These are phyloP conservation scores for Sebastes trivittatus DNA, from an alignment of 2,797 vertebrate species.

Conservation along the genomic window DNA sequence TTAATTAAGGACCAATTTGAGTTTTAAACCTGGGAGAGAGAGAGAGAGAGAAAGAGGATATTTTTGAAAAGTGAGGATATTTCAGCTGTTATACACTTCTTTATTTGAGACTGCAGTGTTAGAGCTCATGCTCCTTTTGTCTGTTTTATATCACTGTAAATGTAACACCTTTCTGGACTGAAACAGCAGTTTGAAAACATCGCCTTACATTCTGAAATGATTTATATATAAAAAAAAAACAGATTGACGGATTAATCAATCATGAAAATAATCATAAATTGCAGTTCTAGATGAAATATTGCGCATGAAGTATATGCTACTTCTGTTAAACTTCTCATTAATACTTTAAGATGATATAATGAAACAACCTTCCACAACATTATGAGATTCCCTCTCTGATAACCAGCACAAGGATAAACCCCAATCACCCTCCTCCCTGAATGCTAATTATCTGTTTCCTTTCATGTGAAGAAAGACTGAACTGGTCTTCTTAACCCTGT, in stretches of 20 bases:
- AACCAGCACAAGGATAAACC: slow-evolving; percentile 24
- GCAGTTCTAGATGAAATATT: background rate
- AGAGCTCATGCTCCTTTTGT: background rate
- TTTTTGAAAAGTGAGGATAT: background rate
- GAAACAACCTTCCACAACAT: slow-evolving; percentile 3
- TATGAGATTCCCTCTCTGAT: slow-evolving; percentile 1
- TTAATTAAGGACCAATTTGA: background rate
- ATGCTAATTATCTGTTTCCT: slow-evolving; percentile 50
- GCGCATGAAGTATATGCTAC: background rate
- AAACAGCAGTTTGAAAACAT: background rate
- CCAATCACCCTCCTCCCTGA: slow-evolving; percentile 5
- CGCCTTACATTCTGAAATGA: background rate
- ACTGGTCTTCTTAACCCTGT: slow-evolving; percentile 41
- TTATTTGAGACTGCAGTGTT: background rate
- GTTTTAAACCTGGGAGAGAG: background rate
- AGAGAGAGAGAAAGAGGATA: background rate
- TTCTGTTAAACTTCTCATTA: background rate
- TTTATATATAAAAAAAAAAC: background rate
- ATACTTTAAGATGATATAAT: background rate
- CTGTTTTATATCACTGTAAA: background rate
- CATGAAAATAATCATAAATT: background rate
- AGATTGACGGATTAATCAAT: background rate
- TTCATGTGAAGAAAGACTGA: slow-evolving; percentile 42
- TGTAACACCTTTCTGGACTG: background rate
- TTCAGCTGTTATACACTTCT: background rate